Evolutionary conservation across 2,888 invertebrate genomes (phyloP).

Genomic region (Argyresthia goedartella): DNA sequence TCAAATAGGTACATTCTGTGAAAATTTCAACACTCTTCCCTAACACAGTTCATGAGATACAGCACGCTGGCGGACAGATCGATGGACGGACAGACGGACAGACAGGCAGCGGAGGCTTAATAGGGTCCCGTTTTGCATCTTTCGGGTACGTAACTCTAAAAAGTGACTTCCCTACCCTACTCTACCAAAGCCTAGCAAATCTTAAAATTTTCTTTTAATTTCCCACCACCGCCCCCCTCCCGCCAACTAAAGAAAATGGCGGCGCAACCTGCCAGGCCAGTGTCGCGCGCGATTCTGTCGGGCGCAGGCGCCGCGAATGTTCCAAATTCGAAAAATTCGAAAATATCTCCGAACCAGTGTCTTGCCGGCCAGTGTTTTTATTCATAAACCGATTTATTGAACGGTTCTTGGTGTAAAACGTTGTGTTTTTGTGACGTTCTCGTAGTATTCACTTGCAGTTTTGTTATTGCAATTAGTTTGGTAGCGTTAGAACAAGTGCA

Average conservation of each 20-base stretch:
- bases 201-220: not conserved
- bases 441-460: not conserved
- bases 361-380: not conserved
- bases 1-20: too few species aligned
- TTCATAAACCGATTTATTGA: not conserved
- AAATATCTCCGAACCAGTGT: conserved; percentile 9
- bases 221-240: conserved; percentile 40
- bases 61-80: too few species aligned
- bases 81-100: too few species aligned
- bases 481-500: conserved; percentile 19
- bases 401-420: not conserved
- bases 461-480: conserved; percentile 19
- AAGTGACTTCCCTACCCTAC: too few species aligned
- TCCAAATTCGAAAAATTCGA: conserved; percentile 20
- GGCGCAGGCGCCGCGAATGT: conserved; percentile 37
- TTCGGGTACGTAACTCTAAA: too few species aligned
- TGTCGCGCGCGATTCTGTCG: conserved; percentile 47
- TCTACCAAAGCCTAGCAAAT: too few species aligned
- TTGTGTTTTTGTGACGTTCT: not conserved
- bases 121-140: too few species aligned
- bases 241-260: conserved; percentile 55
- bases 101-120: too few species aligned
- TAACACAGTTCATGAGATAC: too few species aligned
- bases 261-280: conserved; percentile 38
- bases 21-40: too few species aligned